Conservation (phyloP, 2,888 invertebrate species). For the Zaprionus bogoriensis region DNA sequence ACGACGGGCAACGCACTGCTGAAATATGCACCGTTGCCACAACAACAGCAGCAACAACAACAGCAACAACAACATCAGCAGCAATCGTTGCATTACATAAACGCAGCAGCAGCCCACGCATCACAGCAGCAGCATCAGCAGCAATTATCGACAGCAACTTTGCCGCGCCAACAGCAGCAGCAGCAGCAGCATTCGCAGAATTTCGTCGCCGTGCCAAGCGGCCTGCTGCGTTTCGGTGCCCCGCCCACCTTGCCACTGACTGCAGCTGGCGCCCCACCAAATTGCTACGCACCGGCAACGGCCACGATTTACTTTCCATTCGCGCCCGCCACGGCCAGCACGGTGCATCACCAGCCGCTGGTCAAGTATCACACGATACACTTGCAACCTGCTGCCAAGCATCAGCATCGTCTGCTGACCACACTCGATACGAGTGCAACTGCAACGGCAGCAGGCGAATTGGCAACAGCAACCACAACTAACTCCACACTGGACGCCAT, state of each 20-base stretch:
- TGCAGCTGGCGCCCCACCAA: conserved; percentile 51
- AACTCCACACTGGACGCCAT: conserved; percentile 56
- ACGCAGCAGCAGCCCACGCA: conserved; percentile 55
- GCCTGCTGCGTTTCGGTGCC: conserved; percentile 74
- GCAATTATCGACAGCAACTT: conserved; percentile 68
- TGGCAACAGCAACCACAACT: conserved; percentile 35
- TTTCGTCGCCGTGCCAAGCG: conserved; percentile 79
- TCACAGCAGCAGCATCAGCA: conserved; percentile 60
- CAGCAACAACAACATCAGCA: conserved; percentile 34
- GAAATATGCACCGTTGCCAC: conserved; percentile 59
- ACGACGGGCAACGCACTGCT: conserved; percentile 59
- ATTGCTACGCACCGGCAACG: conserved; percentile 76
- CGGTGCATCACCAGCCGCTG: conserved; percentile 67
- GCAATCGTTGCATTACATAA: conserved; percentile 61
- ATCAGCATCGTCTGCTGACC: conserved; percentile 55
- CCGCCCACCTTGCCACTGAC: conserved; percentile 48
- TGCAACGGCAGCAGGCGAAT: conserved; percentile 8
- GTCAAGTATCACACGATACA: conserved; percentile 83
- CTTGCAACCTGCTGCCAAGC: conserved; percentile 75
- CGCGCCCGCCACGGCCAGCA: conserved; percentile 46
- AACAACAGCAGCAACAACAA: conserved; percentile 40
- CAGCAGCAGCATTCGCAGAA: conserved; percentile 71
- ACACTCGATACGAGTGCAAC: conserved; percentile 27
- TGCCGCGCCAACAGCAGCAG: conserved; percentile 67
- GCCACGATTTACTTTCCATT: conserved; percentile 82